Conservation (phyloP, 2,797 vertebrate genomes). For the Pagetopsis macropterus region DNA sequence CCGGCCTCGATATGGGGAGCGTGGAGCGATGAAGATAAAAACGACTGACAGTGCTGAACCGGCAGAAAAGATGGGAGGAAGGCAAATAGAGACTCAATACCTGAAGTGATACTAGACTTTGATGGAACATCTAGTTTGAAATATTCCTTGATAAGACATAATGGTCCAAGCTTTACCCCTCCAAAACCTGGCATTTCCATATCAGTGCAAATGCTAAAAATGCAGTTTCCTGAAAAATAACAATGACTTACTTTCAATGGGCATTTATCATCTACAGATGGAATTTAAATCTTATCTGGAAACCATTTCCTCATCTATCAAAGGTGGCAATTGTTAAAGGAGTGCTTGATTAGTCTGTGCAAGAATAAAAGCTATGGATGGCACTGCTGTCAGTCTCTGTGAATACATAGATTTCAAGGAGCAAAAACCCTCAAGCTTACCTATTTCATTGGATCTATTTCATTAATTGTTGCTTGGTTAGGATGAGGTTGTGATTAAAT, state of each 20-base stretch:
- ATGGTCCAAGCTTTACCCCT: constrained; percentile 21
- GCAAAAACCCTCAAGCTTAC: background rate
- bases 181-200: constrained; percentile 22
- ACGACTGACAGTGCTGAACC: constrained; percentile 69
- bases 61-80: constrained; percentile 53
- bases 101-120: constrained; percentile 52
- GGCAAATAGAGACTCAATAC: constrained; percentile 52
- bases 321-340: background rate
- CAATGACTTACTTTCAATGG: background rate
- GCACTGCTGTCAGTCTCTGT: background rate
- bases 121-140: constrained; percentile 53
- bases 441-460: background rate
- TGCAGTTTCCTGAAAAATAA: constrained; percentile 25
- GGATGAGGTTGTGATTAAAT: constrained; percentile 3
- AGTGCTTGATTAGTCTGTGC: constrained; percentile 5
- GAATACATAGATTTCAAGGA: background rate
- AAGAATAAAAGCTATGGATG: background rate
- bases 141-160: constrained; percentile 37
- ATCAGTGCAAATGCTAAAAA: constrained; percentile 29
- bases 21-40: constrained; percentile 64
- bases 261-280: constrained; percentile 6
- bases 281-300: constrained; percentile 24
- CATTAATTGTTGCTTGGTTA: background rate
- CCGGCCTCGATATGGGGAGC: constrained; percentile 49
- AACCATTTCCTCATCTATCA: constrained; percentile 11